Evolutionary conservation across 2,888 invertebrate species (phyloP).

Genomic region (Cynaeus angustus): DNA sequence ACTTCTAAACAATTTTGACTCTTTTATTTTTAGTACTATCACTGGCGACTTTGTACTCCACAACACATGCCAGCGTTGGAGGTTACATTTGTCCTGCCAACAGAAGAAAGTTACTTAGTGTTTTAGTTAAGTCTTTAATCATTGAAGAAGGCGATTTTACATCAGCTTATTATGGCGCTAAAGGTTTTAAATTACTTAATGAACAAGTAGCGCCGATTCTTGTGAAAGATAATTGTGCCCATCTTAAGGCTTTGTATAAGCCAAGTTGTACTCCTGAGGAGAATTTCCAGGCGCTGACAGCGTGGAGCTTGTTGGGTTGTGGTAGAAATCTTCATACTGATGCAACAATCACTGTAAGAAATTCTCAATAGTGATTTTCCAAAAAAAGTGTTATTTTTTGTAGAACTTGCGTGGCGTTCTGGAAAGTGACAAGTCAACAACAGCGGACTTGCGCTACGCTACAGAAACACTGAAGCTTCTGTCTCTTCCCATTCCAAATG

Average conservation of each 20-base stretch:
- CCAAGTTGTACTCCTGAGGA: conserved; percentile 60
- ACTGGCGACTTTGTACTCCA: conserved; percentile 42
- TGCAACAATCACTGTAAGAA: conserved; percentile 72
- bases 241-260: conserved; percentile 64
- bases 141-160: conserved; percentile 75
- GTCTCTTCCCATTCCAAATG: conserved; percentile 78
- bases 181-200: conserved; percentile 82
- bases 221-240: conserved; percentile 72
- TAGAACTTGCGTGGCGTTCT: conserved; percentile 67
- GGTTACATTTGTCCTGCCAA: conserved; percentile 67
- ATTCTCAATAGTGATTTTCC: not conserved
- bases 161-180: conserved; percentile 81
- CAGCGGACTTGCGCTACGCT: conserved; percentile 84
- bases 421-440: conserved; percentile 79
- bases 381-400: not conserved
- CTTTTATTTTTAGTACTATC: conserved; percentile 47
- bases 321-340: conserved; percentile 64
- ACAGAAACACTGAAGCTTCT: conserved; percentile 81
- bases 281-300: conserved; percentile 62
- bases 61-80: conserved; percentile 66
- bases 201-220: conserved; percentile 74
- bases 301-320: conserved; percentile 65
- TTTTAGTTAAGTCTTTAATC: conserved; percentile 62
- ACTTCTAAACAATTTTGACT: not conserved
- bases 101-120: conserved; percentile 62